A percentile compares a stretch with the other conserved stretches of the same genome.
Conservation (phyloP, 2,888 invertebrate genomes). For the Caprella mutica region DNA sequence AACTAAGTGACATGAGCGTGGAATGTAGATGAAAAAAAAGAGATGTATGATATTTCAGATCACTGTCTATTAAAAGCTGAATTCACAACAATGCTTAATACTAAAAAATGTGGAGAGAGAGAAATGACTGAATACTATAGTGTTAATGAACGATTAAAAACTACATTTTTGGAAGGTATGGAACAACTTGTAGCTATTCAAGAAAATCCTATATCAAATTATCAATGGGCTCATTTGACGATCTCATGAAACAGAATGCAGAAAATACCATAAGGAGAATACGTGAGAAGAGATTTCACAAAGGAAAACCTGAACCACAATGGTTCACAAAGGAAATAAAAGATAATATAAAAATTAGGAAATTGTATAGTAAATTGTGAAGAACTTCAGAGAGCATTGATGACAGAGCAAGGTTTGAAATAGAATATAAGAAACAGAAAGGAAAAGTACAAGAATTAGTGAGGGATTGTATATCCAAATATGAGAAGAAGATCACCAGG, state of each 20-base stretch:
- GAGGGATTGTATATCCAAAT: neutral
- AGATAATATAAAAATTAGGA: neutral
- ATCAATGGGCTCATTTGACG: too few species aligned
- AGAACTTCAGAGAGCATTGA: neutral
- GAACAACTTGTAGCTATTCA: too few species aligned
- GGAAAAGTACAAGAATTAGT: neutral
- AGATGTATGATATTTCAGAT: neutral
- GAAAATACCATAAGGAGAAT: too few species aligned
- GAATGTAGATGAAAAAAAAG: neutral
- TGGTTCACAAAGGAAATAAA: neutral
- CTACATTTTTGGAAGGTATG: neutral
- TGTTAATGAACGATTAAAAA: neutral
- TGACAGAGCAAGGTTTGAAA: neutral
- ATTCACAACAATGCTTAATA: neutral
- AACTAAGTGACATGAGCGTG: too few species aligned
- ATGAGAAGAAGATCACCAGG: neutral
- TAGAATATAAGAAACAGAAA: neutral
- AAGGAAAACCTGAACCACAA: neutral
- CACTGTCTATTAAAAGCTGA: neutral
- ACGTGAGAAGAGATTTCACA: too few species aligned
- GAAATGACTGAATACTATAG: neutral
- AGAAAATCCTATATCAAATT: too few species aligned
- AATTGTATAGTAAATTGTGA: neutral
- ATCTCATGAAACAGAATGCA: too few species aligned
- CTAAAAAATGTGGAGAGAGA: neutral